Evolutionary conservation across 2,888 invertebrate genomes (phyloP), one percentile per base, ranked within the genome.

Genomic region (Trissonchulus latispiculum): DNA sequence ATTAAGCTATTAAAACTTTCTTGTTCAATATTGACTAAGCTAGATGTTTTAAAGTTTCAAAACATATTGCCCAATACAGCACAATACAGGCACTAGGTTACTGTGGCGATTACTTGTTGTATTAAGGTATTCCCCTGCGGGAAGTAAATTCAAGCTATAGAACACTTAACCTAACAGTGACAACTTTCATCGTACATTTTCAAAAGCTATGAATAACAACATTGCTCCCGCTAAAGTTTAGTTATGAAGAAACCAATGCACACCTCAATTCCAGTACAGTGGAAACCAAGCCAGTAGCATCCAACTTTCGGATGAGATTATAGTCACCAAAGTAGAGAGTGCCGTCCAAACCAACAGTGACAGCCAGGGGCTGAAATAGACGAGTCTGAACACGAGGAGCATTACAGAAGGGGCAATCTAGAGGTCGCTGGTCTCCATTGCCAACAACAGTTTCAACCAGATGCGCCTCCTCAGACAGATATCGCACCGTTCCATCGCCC

Each of bases 291-390:
- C 93, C 93, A 82, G 93, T 91, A 35, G 94, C 92, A 37, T 91
- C 91, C 77, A 95, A 90, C 78, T 93, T 87, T 62, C 80, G 75
- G 69, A 82, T 78, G 48, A 80, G 69, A 70, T 82, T 79, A 72
- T 80, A 77, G 75, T 82, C 81, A 36, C 80, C 81, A 36, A 82
- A 75, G 84, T 95, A 96, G 69, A 99, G 88, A 78, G 93, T 93
- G 61, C 99, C 99, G 85, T 99, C 97, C 18, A 95, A 91, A 33
- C 94, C 95, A 31, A 93, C 92, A 1, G 96, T 92, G 73, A 99
- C 86, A 1, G 96, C 93, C 15, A 95, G 92, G 0, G 97, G 97
- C 0, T 94, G 93, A 77, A 95, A 86, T 0, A 99, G 88, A 72
- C 90, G 77, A 69, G 82, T 82, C 29, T 35, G 59, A 1, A 77